Evolutionary conservation across 23 tunicate genomes (phyloP).

Genomic region (Oikopleura albicans): DNA sequence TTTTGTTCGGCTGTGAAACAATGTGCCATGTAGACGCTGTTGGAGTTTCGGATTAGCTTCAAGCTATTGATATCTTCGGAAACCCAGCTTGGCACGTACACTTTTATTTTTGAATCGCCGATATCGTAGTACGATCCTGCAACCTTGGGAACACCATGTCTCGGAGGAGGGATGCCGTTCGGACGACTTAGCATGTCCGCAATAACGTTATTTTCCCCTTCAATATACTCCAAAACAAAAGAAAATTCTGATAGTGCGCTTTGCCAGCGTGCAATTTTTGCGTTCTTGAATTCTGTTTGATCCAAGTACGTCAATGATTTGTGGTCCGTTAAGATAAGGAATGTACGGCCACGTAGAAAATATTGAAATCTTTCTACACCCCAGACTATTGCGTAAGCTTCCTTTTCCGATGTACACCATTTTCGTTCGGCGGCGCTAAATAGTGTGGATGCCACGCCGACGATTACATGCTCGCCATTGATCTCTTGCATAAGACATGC

Average conservation of each 20-base stretch:
- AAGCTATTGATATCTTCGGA: neutral
- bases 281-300: neutral
- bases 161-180: neutral
- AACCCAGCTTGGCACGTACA: slow-evolving; percentile 1
- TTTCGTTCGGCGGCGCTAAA: slow-evolving; percentile 12
- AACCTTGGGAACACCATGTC: neutral
- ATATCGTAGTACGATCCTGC: neutral
- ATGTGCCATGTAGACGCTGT: neutral
- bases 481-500: neutral
- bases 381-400: slow-evolving; percentile 12
- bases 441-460: neutral
- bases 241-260: neutral
- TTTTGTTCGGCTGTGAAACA: neutral
- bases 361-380: neutral
- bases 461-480: neutral
- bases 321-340: neutral
- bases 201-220: neutral
- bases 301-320: neutral
- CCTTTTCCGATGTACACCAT: slow-evolving; percentile 18
- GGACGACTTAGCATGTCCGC: neutral
- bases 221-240: neutral
- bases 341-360: neutral
- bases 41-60: neutral
- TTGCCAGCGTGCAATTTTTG: slow-evolving; percentile 2
- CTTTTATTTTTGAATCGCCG: neutral